Base-by-base conservation (phyloP, 2,113 vertebrate genomes). In the Echinops telfairi region DNA sequence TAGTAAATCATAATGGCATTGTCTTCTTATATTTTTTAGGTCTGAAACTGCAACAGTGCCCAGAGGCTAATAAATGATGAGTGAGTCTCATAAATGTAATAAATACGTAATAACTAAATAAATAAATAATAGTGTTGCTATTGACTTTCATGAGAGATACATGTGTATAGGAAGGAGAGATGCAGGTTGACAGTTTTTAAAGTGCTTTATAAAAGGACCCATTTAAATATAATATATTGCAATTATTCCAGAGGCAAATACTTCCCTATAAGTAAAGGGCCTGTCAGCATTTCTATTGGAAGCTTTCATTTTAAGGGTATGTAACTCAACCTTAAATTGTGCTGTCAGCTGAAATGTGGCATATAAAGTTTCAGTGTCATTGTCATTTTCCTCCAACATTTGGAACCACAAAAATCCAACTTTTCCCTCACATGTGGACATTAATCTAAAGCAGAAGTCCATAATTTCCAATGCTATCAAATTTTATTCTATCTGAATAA, bases 151-250 rank as follows among this genome's bases (percentile, higher is more conserved):
- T 94, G 89, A 86, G 86, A 78, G 57, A 87, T 86, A 82, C 81
- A 78, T 92, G 71, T 92, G 38, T 86, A 88, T 66, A 88, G 86
- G 31, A 92, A 95, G 71, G 80, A 90, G 71, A 94, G 68, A 95
- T 71, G 92, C 70, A 90, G 58, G 90, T 81, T 95, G 93, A 95
- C 83, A 94, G 88, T 78, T 94, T 97, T 95, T 93, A 92, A 95
- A 94, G 86, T 92, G 62, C 33, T 89, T 96, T 96, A 93, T 92
- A 87, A 96, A 96, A 93, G 62, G 83, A 86, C 36, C 60, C 75
- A 95, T 91, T 97, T 95, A 96, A 95, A 87, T 88, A 82, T 96
- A 96, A 93, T 89, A 94, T 94, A 94, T 95, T 96, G 94, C 33
- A 94, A 93, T 96, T 96, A 94, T 93, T 95, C 88, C 83, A 93